Evolutionary conservation across 92 coral and sea anemone genomes (phyloP), one percentile per base, ranked within the genome.

Genomic region (Phenganax subtilis): DNA sequence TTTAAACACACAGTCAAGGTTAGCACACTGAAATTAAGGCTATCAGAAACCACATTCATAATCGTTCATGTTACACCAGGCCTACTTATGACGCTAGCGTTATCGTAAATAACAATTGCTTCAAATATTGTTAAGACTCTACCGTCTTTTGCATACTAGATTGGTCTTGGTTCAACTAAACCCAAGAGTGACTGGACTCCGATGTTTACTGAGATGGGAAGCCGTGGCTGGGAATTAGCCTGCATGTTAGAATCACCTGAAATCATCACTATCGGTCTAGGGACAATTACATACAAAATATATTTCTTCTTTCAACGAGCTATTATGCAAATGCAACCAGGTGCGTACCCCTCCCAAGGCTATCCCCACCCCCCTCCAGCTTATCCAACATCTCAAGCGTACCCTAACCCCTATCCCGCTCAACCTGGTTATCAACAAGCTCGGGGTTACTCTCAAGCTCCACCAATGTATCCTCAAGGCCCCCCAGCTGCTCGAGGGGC

Each of bases 181-280:
- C 97, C 98, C 25, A 90, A 91, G 84, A 97, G 97, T 84, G 97
- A 94, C 88, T 94, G 98, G 98, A 89, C 93, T 63, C 97, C 97
- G 82, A 92, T 94, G 97, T 90, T 94, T 61, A 80, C 79, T 74
- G 98, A 94, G 84, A 93, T 93, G 97, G 97, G 97, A 28, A 84
- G 73, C 80, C 91, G 96, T 71, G 97, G 97, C 82, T 93, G 97
- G 97, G 96, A 93, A 74, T 87, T 93, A 64, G 98, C 98, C 0
- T 90, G 97, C 87, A 94, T 94, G 98, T 72, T 94, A 25, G 98
- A 94, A 84, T 92, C 98, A 52, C 98, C 97, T 57, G 98, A 94
- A 81, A 87, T 94, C 30, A 85, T 88, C 0, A 90, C 77, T 59
- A 81, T 94, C n/a, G 97, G 98, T 30, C 97, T 94, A 7, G 98